Evolutionary conservation across 2,113 vertebrate species (phyloP), one percentile per base, ranked within the genome.

Genomic region (Plecotus auritus): DNA sequence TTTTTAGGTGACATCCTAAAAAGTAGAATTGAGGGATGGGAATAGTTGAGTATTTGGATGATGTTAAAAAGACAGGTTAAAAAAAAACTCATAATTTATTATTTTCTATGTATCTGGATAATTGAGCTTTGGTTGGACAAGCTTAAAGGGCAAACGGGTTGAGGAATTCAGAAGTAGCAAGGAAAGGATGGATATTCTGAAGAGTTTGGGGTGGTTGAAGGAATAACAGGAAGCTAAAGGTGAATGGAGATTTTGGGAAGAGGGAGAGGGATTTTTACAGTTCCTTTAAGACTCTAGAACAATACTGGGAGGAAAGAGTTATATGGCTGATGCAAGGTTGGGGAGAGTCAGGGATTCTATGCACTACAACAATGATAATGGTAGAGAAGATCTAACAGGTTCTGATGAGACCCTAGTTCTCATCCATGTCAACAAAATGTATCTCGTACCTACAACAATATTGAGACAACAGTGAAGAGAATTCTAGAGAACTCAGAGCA

Each of bases 211-310:
- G 1, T 47, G 4, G 1, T 20, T 74, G 22, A 83, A 83, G 9
- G 18, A 6, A 22, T 77, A 69, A 66, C 32, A 26, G 6, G 26
- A 54, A 37, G 10, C 4, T 73, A 35, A 82, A 35, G 4, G 9
- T 74, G n/a, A 59, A 42, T 28, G 8, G 23, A 92, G 18, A 90
- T 20, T 80, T 93, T 14, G 4, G 23, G 54, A 86, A 83, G 45
- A 77, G 32, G 30, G 1, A 64, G 13, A 76, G 1, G 6, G 14
- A 70, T 0, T 49, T 69, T 8, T 4, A 0, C 5, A 59, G 59
- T 35, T 78, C 17, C 69, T 91, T 67, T 72, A 54, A 70, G 10
- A 7, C 3, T 86, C 23, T 51, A 51, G 54, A 20, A 83, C 7
- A 14, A 56, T 56, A 77, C 70, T 42, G 30, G 42, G 85, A 35